phyloP scores from a whole-genome alignment of 2,113 vertebrate genomes.

The Campylomormyrus tamandua region DNA sequence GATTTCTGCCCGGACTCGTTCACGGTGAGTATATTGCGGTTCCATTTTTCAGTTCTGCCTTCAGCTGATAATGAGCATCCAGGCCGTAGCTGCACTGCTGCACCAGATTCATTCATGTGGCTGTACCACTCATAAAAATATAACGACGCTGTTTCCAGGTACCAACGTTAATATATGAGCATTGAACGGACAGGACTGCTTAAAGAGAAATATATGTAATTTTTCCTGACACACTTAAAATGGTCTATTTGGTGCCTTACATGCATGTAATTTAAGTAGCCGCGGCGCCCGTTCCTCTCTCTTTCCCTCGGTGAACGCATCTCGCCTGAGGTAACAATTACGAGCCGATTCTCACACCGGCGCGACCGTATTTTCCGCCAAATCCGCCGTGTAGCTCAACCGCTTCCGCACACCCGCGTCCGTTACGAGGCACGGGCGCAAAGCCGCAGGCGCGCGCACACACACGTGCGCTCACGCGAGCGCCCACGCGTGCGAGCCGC shows the following conservation, averaged over 20 bases:
- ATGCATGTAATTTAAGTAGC: neutral
- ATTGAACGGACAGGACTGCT: neutral
- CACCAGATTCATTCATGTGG: neutral
- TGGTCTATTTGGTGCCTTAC: neutral
- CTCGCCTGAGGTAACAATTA: neutral
- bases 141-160: neutral
- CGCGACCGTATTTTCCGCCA: neutral
- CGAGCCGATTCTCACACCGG: neutral
- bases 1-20: neutral
- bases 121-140: neutral
- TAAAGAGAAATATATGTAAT: neutral
- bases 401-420: neutral
- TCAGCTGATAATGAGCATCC: neutral
- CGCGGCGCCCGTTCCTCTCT: neutral
- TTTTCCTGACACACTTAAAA: neutral
- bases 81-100: neutral
- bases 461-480: neutral
- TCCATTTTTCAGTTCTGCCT: neutral
- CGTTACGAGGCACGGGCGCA: neutral
- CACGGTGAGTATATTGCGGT: neutral
- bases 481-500: neutral
- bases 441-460: neutral
- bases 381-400: neutral
- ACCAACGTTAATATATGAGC: neutral
- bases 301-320: neutral